phyloP scores from a whole-genome alignment of 2,888 invertebrate species.

The Ryuthela nishihirai region DNA sequence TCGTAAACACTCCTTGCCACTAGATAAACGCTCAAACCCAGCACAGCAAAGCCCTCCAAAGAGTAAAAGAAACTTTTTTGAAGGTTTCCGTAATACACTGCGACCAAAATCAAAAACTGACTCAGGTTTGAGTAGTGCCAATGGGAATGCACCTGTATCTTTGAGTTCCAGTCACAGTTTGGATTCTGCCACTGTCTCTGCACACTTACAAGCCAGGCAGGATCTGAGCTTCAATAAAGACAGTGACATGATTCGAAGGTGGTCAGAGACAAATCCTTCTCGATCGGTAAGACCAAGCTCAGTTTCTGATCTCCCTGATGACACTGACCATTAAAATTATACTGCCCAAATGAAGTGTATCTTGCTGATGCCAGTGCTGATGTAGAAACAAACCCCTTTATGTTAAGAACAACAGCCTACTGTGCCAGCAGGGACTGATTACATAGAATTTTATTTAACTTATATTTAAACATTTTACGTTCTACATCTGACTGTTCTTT shows the following conservation, averaged over 20 bases:
- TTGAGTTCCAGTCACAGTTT: constrained; percentile 41
- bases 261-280: constrained; percentile 40
- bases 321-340: constrained; percentile 31
- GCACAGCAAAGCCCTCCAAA: constrained; percentile 37
- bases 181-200: constrained; percentile 34
- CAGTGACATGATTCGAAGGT: constrained; percentile 35
- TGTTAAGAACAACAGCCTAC: too few species aligned
- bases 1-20: constrained; percentile 34
- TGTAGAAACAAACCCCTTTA: too few species aligned
- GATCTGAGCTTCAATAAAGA: constrained; percentile 28
- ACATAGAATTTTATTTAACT: too few species aligned
- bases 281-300: constrained; percentile 30
- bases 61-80: constrained; percentile 38
- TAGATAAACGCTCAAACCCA: constrained; percentile 26
- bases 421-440: too few species aligned
- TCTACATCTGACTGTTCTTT: too few species aligned
- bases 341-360: too few species aligned
- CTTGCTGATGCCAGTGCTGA: too few species aligned
- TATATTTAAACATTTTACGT: too few species aligned
- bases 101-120: constrained; percentile 38
- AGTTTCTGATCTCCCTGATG: constrained; percentile 36
- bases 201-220: constrained; percentile 25
- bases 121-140: constrained; percentile 20
- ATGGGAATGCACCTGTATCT: constrained; percentile 23
- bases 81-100: constrained; percentile 36